These are phyloP conservation scores for Turritopsis dohrnii DNA, from an alignment of 30 jellyfish, hydroid and myxozoan genomes.

Conservation along the genomic window DNA sequence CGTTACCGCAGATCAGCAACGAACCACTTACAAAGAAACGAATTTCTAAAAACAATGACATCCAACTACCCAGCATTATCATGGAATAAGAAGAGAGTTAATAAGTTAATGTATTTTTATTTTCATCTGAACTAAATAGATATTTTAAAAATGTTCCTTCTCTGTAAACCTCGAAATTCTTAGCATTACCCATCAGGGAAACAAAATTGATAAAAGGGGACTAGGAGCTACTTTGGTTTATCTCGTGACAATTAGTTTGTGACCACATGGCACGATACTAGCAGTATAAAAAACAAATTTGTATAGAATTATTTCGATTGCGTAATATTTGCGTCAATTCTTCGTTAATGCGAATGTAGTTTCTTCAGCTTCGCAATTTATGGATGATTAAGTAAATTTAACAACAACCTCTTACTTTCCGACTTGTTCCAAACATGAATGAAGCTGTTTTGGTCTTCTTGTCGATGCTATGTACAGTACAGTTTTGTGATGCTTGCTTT, in stretches of 20 bases:
- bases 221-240: neutral
- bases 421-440: neutral
- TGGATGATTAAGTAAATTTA: too few relatives aligned
- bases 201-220: neutral
- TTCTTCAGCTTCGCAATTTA: too few relatives aligned
- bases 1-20: neutral
- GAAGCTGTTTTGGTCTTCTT: neutral
- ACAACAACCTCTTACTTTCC: too few relatives aligned
- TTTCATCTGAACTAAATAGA: neutral
- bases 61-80: neutral
- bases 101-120: too few relatives aligned
- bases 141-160: neutral
- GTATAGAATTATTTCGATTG: too few relatives aligned
- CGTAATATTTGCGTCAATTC: too few relatives aligned
- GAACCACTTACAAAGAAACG: neutral
- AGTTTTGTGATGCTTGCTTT: neutral
- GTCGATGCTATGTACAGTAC: neutral
- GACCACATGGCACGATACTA: neutral
- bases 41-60: neutral
- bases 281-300: too few relatives aligned
- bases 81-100: neutral
- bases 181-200: too few relatives aligned
- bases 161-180: too few relatives aligned
- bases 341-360: too few relatives aligned
- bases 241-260: neutral